Base-by-base conservation (phyloP, 2,888 invertebrate species). In the Dasypogon diadema region DNA sequence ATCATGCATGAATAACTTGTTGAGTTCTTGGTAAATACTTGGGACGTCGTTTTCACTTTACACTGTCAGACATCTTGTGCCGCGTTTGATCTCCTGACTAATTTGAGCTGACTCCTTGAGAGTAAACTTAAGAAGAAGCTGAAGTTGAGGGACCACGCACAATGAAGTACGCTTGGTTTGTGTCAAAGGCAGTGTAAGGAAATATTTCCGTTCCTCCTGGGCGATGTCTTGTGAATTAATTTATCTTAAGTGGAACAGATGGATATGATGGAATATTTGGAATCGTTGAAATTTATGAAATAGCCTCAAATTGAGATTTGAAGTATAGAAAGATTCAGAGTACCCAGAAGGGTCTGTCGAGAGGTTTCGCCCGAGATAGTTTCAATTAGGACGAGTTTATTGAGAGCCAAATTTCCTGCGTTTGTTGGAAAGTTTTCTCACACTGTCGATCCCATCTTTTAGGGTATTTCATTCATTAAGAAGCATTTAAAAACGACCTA, bases 21-120 rank as follows among this genome's bases (percentile, higher is more conserved):
- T 58, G 75, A 77, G 75, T 75, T 77, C 75, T 75, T 42, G 54
- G 77, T 77, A 77, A 77, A 77, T 76, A 76, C 65, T 48, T 30
- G 70, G 70, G 70, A 70, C 70, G 70, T 54, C 70, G 70, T 70
- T 54, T 70, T 70, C 70, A 70, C 70, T 70, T 70, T 70, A 34
- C 34, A 26, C 54, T 70, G 70, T 70, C 70, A 70, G 70, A 54
- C 70, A 54, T 34, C 70, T 70, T 22, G n/a, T n/a, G 70, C 70
- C 70, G 70, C 70, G 24, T 70, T 70, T 70, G 70, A 70, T 70
- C 70, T 70, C 54, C 54, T 70, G 70, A 70, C 70, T 70, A 70
- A 70, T 70, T 70, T 70, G 70, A 70, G 70, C 18, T 54, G 70
- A 70, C 70, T 70, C 70, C 70, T 70, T 54, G 70, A 54, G 34